These are phyloP conservation scores for Lucinisca nassula DNA, from an alignment of 2,888 invertebrate genomes.

Conservation along the genomic window DNA sequence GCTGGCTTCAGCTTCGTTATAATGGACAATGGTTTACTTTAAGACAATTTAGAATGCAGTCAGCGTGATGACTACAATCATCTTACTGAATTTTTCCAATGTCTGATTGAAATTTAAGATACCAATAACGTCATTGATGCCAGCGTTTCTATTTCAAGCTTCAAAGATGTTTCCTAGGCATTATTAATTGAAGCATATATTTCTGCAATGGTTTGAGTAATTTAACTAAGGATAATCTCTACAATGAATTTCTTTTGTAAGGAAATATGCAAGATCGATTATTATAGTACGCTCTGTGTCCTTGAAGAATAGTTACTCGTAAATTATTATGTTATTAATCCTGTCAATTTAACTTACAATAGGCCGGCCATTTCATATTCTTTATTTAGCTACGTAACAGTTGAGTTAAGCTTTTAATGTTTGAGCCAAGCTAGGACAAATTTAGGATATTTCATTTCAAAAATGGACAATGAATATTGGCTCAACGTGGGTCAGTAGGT, in stretches of 20 bases:
- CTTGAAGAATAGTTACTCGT: constrained; percentile 4
- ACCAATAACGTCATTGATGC: background rate
- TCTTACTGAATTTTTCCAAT: no score
- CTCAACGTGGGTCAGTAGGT: background rate
- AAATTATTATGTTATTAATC: background rate
- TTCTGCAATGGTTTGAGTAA: background rate
- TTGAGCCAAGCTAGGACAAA: background rate
- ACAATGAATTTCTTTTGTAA: background rate
- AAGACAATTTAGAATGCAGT: no score
- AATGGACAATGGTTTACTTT: no score
- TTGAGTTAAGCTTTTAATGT: constrained; percentile 3
- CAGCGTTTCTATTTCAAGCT: background rate
- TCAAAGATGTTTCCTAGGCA: background rate
- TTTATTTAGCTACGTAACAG: constrained; percentile 8
- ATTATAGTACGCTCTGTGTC: background rate
- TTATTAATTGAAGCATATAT: background rate
- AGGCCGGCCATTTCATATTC: background rate
- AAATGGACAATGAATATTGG: constrained; percentile 7
- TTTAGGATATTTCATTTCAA: background rate
- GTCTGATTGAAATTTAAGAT: background rate
- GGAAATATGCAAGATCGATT: background rate
- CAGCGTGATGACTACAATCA: no score
- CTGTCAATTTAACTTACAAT: constrained; percentile 4
- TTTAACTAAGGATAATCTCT: background rate
- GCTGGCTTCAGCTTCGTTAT: no score